Evolutionary conservation across 2,797 vertebrate genomes (phyloP), one percentile per base, ranked within the genome.

Genomic region (Thaleichthys pacificus): DNA sequence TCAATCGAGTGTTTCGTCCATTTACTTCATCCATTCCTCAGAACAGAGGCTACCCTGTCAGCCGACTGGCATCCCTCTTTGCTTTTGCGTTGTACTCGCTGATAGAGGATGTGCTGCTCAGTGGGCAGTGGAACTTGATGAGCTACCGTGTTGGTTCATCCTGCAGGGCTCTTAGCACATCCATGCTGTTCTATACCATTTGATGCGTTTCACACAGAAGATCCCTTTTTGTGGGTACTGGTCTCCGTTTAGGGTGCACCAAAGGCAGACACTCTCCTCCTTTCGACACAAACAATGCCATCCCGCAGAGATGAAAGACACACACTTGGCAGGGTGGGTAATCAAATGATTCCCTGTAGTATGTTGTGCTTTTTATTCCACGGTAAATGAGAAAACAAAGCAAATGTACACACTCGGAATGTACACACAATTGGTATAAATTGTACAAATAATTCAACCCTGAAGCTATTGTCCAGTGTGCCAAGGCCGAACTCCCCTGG

Each of bases 121-220:
- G 82, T 82, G 54, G 78, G 84, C 72, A 68, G 78, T 69, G 1
- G n/a, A 77, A 70, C 78, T 84, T 83, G 84, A 88, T 82, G 84
- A 88, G 84, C 80, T 65, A 70, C 81, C 83, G 80, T 64, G 56
- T 85, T 51, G 85, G 65, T 89, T 84, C 73, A 85, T 88, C 89
- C 83, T 79, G n/a, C 77, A 28, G 83, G 80, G 74, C 28, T 78
- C 73, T 78, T 75, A 63, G 28, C 75, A 60, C 78, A 69, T 75
- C 5, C 42, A 69, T 61, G 71, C 72, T 80, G 76, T 80, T 62
- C 75, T 65, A 80, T 79, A 8, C 63, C 60, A 77, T 84, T 86
- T 88, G 83, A 88, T 87, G 72, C 85, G 82, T 80, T 74, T 81
- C 63, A 71, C 76, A 19, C 77, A 86, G 79, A 83, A 86, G 86